Conservation (phyloP, 2,113 vertebrate species). For the Phrynosoma platyrhinos region DNA sequence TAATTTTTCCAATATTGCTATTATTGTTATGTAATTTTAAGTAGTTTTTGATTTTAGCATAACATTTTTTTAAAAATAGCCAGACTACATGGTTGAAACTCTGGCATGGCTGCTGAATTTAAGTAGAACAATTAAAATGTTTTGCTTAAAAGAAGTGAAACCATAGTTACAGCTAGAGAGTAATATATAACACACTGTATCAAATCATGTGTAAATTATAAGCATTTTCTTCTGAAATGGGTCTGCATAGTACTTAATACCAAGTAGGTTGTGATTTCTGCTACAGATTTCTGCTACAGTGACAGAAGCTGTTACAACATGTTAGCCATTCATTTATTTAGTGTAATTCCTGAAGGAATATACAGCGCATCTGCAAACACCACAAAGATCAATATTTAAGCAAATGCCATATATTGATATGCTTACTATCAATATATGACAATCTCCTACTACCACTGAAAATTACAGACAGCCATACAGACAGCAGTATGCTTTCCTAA, state of each 20-base stretch:
- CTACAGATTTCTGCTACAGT: constrained; percentile 2
- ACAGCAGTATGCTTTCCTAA: not conserved
- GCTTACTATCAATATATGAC: not conserved
- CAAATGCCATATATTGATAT: not conserved
- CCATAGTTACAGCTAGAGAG: constrained; percentile 21
- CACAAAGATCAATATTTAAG: constrained; percentile 7
- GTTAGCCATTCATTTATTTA: not conserved
- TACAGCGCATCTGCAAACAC: not conserved
- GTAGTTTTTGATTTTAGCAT: too few relatives aligned
- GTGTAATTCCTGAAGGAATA: not conserved
- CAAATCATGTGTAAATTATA: constrained; percentile 40
- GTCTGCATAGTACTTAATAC: constrained; percentile 15
- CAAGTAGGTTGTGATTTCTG: not conserved
- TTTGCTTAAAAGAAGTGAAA: constrained; percentile 27
- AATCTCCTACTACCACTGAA: not conserved
- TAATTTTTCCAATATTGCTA: too few relatives aligned
- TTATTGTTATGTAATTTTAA: too few relatives aligned
- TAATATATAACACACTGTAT: not conserved
- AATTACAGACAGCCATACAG: not conserved
- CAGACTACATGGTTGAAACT: not conserved
- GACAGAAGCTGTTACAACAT: not conserved
- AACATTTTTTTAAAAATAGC: not conserved
- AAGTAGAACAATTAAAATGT: constrained; percentile 2
- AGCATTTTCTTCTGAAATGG: constrained; percentile 23
- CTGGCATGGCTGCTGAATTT: constrained; percentile 17